Evolutionary conservation across 2,113 vertebrate species (phyloP).

Genomic region (Paradoxurus hermaphroditus): DNA sequence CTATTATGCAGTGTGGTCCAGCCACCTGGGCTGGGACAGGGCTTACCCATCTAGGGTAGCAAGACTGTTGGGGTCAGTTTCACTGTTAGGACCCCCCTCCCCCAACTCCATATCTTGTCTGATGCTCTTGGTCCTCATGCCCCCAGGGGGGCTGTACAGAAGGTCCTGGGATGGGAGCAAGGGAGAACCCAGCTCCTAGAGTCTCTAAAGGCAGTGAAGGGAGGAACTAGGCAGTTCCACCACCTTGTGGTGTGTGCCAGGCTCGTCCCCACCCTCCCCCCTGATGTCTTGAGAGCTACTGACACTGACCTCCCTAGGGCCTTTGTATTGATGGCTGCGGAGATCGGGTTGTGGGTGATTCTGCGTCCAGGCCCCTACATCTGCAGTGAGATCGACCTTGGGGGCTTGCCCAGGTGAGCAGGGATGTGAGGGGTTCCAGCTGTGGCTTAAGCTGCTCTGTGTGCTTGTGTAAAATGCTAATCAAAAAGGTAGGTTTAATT

Average conservation of each 20-base stretch:
- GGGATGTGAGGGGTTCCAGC: background rate
- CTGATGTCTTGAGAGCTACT: background rate
- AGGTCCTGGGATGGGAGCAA: background rate
- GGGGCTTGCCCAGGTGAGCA: constrained; percentile 92
- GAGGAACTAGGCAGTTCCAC: background rate
- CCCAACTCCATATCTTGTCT: too few relatives aligned
- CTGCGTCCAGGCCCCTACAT: constrained; percentile 95
- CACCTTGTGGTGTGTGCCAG: fast-evolving
- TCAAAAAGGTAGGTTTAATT: background rate
- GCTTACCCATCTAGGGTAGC: background rate
- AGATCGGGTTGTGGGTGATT: constrained; percentile 92
- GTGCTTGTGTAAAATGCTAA: background rate
- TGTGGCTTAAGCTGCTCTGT: background rate
- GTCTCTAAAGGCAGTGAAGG: background rate
- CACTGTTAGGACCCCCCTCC: background rate
- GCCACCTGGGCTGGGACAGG: background rate
- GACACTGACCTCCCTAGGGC: constrained; percentile 78
- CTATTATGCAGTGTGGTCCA: background rate
- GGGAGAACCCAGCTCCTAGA: background rate
- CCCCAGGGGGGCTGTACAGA: too few relatives aligned
- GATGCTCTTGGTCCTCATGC: background rate
- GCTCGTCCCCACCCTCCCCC: fast-evolving
- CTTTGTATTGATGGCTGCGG: constrained; percentile 87
- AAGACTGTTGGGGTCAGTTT: too few relatives aligned
- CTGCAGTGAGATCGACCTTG: constrained; percentile 93